Evolutionary conservation across 2,113 vertebrate genomes (phyloP).

Genomic region (Neodon shergylaensis): DNA sequence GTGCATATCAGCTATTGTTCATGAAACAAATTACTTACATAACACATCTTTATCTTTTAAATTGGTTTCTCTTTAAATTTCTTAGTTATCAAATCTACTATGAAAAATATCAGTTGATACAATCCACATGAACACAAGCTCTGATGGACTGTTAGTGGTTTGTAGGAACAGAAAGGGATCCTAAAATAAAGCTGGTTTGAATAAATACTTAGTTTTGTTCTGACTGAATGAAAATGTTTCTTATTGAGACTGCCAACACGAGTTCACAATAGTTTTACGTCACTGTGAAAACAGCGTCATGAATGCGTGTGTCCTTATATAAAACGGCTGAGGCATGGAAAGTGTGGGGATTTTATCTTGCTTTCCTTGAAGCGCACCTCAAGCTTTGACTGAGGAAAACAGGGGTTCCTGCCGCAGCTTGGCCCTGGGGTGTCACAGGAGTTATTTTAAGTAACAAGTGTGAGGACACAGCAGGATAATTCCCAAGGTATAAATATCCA

Average conservation of each 20-base stretch:
- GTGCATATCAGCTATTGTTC: background rate
- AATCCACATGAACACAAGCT: background rate
- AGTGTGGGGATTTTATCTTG: background rate
- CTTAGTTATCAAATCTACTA: slow-evolving; percentile 27
- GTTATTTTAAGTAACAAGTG: background rate
- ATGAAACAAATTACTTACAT: background rate
- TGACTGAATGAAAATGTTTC: background rate
- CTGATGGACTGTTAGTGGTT: background rate
- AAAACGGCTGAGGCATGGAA: background rate
- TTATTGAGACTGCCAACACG: background rate
- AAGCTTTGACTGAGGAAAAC: background rate
- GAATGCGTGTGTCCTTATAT: background rate
- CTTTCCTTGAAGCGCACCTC: background rate
- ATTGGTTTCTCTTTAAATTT: slow-evolving; percentile 25
- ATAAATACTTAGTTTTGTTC: background rate
- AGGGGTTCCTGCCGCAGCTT: too few species aligned
- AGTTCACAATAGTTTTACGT: slow-evolving; percentile 8
- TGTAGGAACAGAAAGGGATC: background rate
- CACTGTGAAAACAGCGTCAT: background rate
- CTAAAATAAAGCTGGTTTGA: background rate
- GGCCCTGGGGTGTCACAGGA: background rate
- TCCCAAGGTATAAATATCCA: background rate
- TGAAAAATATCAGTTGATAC: background rate
- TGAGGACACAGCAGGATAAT: background rate
- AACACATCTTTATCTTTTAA: slow-evolving; percentile 25